These are phyloP conservation scores for Trachymyrmex septentrionalis DNA, from an alignment of 1,140 invertebrate species.

Conservation along the genomic window DNA sequence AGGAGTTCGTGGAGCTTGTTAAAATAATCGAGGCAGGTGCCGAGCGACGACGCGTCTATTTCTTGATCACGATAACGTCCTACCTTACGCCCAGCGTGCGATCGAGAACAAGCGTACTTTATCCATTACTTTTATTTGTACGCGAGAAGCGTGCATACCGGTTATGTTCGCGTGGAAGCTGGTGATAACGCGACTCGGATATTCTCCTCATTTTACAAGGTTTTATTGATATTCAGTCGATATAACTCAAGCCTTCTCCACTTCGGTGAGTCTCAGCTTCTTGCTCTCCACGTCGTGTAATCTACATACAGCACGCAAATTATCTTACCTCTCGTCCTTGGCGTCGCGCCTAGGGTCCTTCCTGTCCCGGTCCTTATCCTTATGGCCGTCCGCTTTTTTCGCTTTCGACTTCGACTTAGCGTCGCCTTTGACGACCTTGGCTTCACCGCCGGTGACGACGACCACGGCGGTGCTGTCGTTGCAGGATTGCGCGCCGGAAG, in stretches of 20 bases:
- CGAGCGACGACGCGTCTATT: slow-evolving; percentile 44
- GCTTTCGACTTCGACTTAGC: slow-evolving; percentile 79
- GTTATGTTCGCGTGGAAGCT: slow-evolving; percentile 21
- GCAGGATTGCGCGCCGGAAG: slow-evolving; percentile 75
- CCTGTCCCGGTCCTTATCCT: slow-evolving; percentile 81
- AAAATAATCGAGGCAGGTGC: slow-evolving; percentile 57
- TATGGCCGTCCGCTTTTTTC: slow-evolving; percentile 79
- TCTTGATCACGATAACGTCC: slow-evolving; percentile 42
- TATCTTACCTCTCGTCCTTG: slow-evolving; percentile 81
- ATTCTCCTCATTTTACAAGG: slow-evolving; percentile 17
- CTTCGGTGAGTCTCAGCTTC: background rate
- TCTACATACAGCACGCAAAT: slow-evolving; percentile 23
- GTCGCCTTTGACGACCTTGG: slow-evolving; percentile 79
- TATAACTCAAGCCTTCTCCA: slow-evolving; percentile 1
- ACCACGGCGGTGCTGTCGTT: slow-evolving; percentile 71
- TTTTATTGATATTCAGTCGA: slow-evolving; percentile 28
- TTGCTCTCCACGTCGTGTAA: background rate
- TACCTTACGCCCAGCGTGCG: background rate
- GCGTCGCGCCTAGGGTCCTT: slow-evolving; percentile 79
- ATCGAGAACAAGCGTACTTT: slow-evolving; percentile 13
- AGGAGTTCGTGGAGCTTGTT: slow-evolving; percentile 24
- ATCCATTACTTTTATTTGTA: slow-evolving; percentile 1
- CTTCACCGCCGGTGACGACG: slow-evolving; percentile 77
- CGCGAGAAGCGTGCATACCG: slow-evolving; percentile 4
- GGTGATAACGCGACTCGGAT: slow-evolving; percentile 41